Conservation (phyloP, 2,888 invertebrate species). For the Cryptocephalus moraei region DNA sequence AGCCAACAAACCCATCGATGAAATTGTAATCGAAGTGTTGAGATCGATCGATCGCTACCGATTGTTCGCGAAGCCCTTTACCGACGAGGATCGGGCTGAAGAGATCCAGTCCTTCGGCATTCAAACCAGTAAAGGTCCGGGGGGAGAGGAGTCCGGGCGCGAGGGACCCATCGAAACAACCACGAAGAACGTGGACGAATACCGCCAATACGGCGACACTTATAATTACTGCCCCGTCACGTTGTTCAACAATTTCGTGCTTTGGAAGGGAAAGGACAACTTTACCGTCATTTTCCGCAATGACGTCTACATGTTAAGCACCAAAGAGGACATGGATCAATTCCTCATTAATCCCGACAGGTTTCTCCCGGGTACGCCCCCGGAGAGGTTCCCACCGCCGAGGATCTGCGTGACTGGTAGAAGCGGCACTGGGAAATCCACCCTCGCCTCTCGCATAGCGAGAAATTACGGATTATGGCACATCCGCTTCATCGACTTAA, state of each 20-base stretch:
- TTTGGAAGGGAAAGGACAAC: constrained; percentile 53
- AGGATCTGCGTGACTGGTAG: constrained; percentile 50
- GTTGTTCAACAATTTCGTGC: constrained; percentile 41
- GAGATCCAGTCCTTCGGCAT: constrained; percentile 41
- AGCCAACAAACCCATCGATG: constrained; percentile 21
- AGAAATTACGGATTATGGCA: constrained; percentile 46
- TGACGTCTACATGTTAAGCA: constrained; percentile 45
- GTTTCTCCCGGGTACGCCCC: constrained; percentile 34
- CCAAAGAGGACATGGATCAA: constrained; percentile 38
- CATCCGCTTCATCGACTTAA: constrained; percentile 37
- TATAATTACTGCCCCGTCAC: constrained; percentile 52
- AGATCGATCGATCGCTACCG: constrained; percentile 30
- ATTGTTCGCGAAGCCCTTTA: constrained; percentile 37
- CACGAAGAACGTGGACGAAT: constrained; percentile 27
- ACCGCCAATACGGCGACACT: constrained; percentile 46
- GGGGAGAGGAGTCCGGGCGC: constrained; percentile 30
- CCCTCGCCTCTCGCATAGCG: constrained; percentile 41
- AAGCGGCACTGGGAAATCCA: constrained; percentile 45
- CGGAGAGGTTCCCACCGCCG: constrained; percentile 36
- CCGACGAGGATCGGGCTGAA: constrained; percentile 40
- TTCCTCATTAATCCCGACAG: constrained; percentile 43
- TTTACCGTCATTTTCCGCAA: constrained; percentile 43
- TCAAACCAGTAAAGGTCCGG: constrained; percentile 28
- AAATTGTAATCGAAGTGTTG: constrained; percentile 27
- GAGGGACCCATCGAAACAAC: constrained; percentile 19